Base-by-base conservation (phyloP, 1,140 invertebrate genomes). In the Wiebesia pumilae region DNA sequence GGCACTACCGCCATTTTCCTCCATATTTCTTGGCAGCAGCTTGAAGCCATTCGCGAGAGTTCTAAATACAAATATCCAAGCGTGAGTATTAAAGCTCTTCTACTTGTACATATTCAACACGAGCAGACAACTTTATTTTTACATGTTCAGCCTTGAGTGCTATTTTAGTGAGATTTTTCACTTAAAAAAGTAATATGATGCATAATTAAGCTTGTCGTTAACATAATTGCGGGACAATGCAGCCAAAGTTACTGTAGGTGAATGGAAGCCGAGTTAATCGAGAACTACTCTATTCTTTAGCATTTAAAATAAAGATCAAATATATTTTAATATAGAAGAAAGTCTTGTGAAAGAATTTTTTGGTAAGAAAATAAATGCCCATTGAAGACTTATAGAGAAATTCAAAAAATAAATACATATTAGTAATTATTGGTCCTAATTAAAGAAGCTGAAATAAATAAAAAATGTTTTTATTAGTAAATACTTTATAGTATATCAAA, bases 1-100 rank as follows among this genome's bases (percentile, higher is more conserved):
- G 97, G 97, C 27, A 97, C 97, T 27, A 96, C 96, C 78, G 97
- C 97, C 80, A 96, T 98, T 78, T 98, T 98, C 91, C 95, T 98
- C 47, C 98, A 97, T 92, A 97, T 98, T 88, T 96, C 96, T 89
- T 95, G 95, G 92, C 95, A 96, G 90, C 96, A 97, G 90, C 93
- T 94, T 83, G 95, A 95, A 88, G 94, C 94, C 92, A 91, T 91
- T 89, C 91, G 91, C 89, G 92, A 94, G 87, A 90, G 94, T 80
- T 92, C 90, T 79, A 80, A 78, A 21, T 54, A 58, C 71, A 84
- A 84, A 33, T 87, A 80, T 51, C 47, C 47, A 0, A 81, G 0
- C 67, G 86, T 87, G 21, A 87, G 86, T 84, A 84, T 86, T n/a
- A 21, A 33, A 51, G 14, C 21, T 27, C 16, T 12, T 35, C 33